These are phyloP conservation scores for Uropsilus gracilis DNA, from an alignment of 2,113 vertebrate species.

Conservation along the genomic window DNA sequence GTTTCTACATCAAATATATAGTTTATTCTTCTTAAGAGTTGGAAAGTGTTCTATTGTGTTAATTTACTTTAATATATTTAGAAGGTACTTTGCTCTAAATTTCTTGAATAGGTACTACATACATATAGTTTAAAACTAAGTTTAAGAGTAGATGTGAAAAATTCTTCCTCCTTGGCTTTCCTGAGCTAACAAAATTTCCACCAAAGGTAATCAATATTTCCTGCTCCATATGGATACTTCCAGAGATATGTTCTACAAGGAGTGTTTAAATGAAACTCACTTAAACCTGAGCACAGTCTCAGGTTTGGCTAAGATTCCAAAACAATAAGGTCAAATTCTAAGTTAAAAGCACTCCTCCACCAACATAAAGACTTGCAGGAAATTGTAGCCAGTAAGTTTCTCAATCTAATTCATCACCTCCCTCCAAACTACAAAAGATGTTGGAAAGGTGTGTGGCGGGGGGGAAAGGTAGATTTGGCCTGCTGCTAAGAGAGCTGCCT, in stretches of 20 bases:
- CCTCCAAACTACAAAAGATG: background rate
- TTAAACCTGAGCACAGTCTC: no score
- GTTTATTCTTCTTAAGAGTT: constrained; percentile 7
- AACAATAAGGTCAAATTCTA: constrained; percentile 36
- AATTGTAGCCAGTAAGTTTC: background rate
- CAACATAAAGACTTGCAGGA: background rate
- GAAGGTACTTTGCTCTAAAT: background rate
- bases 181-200: constrained; percentile 28
- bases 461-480: no score
- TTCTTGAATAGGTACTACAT: constrained; percentile 17
- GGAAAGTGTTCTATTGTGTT: background rate
- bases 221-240: background rate
- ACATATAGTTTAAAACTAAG: constrained; percentile 37
- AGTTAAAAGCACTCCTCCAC: background rate
- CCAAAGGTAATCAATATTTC: constrained; percentile 21
- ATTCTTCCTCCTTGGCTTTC: background rate
- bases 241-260: background rate
- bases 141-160: background rate
- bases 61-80: constrained; percentile 25
- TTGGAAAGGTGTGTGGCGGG: background rate
- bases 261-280: constrained; percentile 6
- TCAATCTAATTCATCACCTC: background rate
- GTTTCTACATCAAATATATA: background rate
- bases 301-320: constrained; percentile 11
- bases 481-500: no score